A percentile compares a stretch with the other conserved stretches of the same genome.
Evolutionary conservation across 2,113 vertebrate species (phyloP).

Genomic region (Rhizomys pruinosus): DNA sequence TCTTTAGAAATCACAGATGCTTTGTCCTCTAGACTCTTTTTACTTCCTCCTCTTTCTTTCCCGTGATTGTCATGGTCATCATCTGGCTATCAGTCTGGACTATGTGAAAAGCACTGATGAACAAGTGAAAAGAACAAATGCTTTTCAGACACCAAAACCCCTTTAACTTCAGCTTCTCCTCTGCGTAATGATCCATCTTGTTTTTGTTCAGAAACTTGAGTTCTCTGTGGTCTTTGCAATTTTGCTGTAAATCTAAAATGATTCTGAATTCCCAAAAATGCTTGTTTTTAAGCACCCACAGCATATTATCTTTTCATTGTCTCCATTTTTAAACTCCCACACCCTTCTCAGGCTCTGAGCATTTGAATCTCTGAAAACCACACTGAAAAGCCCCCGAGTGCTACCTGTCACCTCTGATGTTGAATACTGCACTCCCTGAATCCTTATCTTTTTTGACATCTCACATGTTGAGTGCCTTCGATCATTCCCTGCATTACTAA

Average conservation of each 20-base stretch:
- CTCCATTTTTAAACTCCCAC: background rate
- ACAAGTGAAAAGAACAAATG: background rate
- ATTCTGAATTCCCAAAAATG: background rate
- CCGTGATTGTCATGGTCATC: background rate
- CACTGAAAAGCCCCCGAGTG: background rate
- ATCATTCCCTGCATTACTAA: background rate
- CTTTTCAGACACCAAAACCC: background rate
- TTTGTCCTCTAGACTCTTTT: background rate
- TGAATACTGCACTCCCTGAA: background rate
- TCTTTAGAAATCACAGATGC: background rate
- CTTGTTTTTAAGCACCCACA: background rate
- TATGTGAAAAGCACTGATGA: background rate
- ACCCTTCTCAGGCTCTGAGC: background rate
- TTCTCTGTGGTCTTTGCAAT: background rate
- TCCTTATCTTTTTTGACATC: background rate
- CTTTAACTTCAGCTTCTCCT: background rate
- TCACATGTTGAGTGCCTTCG: background rate
- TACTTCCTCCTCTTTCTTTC: background rate
- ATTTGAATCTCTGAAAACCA: background rate
- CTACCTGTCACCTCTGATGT: background rate
- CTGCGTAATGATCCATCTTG: background rate
- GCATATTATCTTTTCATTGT: background rate
- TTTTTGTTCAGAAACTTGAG: background rate
- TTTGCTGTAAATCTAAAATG: background rate
- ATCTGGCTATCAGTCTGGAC: background rate